Evolutionary conservation across 2,888 invertebrate species (phyloP).

Genomic region (Zeuzera pyrina): DNA sequence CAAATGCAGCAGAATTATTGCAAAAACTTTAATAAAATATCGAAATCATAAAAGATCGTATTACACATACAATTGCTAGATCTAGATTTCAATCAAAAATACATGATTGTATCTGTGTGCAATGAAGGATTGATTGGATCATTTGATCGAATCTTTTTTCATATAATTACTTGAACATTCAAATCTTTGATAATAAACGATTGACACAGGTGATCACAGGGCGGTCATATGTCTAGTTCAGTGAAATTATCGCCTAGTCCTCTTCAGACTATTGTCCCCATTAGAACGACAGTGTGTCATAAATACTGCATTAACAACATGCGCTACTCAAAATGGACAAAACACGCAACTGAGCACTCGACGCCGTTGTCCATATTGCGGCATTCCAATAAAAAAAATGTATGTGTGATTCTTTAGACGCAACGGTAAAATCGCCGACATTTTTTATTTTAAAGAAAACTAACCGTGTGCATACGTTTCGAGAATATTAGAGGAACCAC

Average conservation of each 20-base stretch:
- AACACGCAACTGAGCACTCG: slow-evolving; percentile 31
- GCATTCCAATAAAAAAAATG: slow-evolving; percentile 33
- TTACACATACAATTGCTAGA: too few species aligned
- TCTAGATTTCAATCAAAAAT: too few species aligned
- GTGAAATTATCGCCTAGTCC: neutral
- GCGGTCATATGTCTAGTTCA: too few species aligned
- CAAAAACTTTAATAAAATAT: too few species aligned
- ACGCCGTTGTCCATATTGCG: slow-evolving; percentile 23
- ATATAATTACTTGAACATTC: too few species aligned
- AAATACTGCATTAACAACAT: slow-evolving; percentile 29
- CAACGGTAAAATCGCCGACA: slow-evolving; percentile 23
- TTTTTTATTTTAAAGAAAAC: slow-evolving; percentile 24
- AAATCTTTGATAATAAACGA: too few species aligned
- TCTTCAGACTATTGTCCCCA: neutral
- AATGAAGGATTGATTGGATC: too few species aligned
- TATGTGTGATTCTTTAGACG: slow-evolving; percentile 24
- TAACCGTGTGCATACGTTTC: slow-evolving; percentile 23
- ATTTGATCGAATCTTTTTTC: too few species aligned
- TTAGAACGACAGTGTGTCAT: neutral
- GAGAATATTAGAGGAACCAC: slow-evolving; percentile 29
- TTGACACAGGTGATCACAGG: too few species aligned
- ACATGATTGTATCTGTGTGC: too few species aligned
- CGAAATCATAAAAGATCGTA: too few species aligned
- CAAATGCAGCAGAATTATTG: too few species aligned
- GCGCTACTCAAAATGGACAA: slow-evolving; percentile 45